phyloP scores from a whole-genome alignment of 2,888 invertebrate species.

The Ophion slaviceki region DNA sequence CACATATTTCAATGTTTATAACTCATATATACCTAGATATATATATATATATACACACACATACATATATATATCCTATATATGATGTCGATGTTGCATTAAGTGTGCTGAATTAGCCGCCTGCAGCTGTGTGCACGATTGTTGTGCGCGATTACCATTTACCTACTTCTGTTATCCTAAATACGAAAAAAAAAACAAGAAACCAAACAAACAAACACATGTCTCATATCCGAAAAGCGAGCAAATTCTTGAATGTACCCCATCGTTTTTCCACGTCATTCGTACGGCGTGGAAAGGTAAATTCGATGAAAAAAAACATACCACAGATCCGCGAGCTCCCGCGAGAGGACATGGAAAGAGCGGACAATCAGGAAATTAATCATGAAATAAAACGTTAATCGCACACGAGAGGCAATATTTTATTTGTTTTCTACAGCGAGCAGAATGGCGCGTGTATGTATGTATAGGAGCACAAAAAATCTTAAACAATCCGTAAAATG shows the following conservation, averaged over 20 bases:
- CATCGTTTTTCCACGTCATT: neutral
- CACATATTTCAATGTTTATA: slow-evolving; percentile 59
- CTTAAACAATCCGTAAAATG: slow-evolving; percentile 55
- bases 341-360: neutral
- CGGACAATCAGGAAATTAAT: neutral
- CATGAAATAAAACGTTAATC: neutral
- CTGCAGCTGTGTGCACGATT: slow-evolving; percentile 81
- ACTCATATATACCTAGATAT: slow-evolving; percentile 16
- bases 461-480: slow-evolving; percentile 42
- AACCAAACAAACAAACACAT: neutral
- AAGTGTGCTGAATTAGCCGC: slow-evolving; percentile 74
- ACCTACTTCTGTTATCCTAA: slow-evolving; percentile 33
- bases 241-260: neutral
- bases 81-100: slow-evolving; percentile 75
- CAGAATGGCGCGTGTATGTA: slow-evolving; percentile 37
- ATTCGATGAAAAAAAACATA: neutral
- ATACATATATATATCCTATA: slow-evolving; percentile 50
- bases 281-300: neutral
- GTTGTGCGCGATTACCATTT: slow-evolving; percentile 75
- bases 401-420: neutral
- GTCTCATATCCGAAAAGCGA: neutral
- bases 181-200: neutral
- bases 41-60: neutral
- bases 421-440: neutral
- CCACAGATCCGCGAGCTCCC: neutral